Base-by-base conservation (phyloP, 2,888 invertebrate genomes). In the Drosophila limbata region DNA sequence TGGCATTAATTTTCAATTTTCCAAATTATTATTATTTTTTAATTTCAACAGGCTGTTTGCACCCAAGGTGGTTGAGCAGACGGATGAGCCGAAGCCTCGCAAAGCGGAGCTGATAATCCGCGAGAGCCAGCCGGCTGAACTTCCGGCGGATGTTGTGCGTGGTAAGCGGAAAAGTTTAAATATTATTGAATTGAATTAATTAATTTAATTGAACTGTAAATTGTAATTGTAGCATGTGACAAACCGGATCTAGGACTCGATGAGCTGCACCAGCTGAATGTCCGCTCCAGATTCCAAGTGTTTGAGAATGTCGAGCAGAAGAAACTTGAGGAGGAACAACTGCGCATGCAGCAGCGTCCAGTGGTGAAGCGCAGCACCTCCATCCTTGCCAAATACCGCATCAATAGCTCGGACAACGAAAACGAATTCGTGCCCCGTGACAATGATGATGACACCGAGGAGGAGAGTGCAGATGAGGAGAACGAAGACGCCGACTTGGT, bases 121-220 rank as follows among this genome's bases (percentile, higher is more conserved):
- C 84, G 98, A 98, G 94, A 98, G 97, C 93, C 96, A 97, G 92
- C 98, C 98, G 3, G 93, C 95, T 77, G 97, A 97, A 93, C 93
- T 98, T 90, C 98, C 98, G 74, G 97, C 97, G 87, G 98, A 97
- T 93, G 98, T 98, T 90, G 96, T 97, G 84, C 95, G 98, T 95
- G 91, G 92, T 92, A 59, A 74, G 61, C 37, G 42, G 13, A 15
- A 6, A 4, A 31, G 4, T 33, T 10, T 6, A 37, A 31, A 10
- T 10, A 10, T 31, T 31, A 8, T 28, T 28, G 21, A 25, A 25
- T 25, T 25, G 5, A 28, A 6, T 37, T 37, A 37, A 5, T 37
- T 10, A 2, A 11, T 11, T 37, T 21, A 21, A n/a, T 37, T 37
- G 33, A 37, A 37, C 8, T 37, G n/a, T 8, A 37, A 8, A n/a